A percentile compares a stretch with the other conserved stretches of the same genome.
These are phyloP conservation scores for Amphilophus citrinellus DNA, from an alignment of 2,113 vertebrate genomes.

Conservation along the genomic window DNA sequence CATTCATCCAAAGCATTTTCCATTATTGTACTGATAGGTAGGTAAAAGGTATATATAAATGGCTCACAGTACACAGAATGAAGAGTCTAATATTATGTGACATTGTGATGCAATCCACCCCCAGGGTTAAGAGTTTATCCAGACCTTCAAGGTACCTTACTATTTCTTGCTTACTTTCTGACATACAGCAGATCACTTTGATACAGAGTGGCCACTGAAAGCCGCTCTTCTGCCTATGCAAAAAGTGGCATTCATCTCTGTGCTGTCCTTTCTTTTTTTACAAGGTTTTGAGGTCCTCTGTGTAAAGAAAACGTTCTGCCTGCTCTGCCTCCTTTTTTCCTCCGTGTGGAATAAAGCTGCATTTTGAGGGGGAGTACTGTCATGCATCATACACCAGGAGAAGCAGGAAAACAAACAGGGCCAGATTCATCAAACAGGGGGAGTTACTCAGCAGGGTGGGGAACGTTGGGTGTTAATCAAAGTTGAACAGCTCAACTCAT, in stretches of 20 bases:
- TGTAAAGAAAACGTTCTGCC: not conserved
- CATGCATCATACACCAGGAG: conserved; percentile 59
- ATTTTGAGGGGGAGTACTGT: conserved; percentile 52
- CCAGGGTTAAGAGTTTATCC: conserved; percentile 57
- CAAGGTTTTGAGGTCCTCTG: conserved; percentile 33
- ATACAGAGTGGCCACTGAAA: conserved; percentile 5
- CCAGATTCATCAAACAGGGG: conserved; percentile 60
- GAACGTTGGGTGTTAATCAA: conserved; percentile 64
- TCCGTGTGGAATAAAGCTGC: conserved; percentile 46
- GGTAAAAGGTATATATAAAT: conserved; percentile 42
- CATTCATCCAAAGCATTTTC: conserved; percentile 43
- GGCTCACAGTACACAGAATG: conserved; percentile 24
- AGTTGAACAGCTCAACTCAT: conserved; percentile 50
- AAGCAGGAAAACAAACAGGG: conserved; percentile 60
- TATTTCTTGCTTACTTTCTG: conserved; percentile 27
- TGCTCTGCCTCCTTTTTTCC: conserved; percentile 11
- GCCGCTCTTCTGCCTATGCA: conserved; percentile 10
- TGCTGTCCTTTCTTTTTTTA: conserved; percentile 2
- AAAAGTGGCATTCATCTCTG: conserved; percentile 12
- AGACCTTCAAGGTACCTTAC: conserved; percentile 29
- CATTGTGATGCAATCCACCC: conserved; percentile 51
- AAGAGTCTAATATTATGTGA: conserved; percentile 28
- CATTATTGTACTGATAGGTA: conserved; percentile 35
- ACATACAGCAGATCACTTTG: conserved; percentile 9
- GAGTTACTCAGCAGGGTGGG: conserved; percentile 38